Base-by-base conservation (phyloP, 2,888 invertebrate genomes). In the Drosophila imparisetae region DNA sequence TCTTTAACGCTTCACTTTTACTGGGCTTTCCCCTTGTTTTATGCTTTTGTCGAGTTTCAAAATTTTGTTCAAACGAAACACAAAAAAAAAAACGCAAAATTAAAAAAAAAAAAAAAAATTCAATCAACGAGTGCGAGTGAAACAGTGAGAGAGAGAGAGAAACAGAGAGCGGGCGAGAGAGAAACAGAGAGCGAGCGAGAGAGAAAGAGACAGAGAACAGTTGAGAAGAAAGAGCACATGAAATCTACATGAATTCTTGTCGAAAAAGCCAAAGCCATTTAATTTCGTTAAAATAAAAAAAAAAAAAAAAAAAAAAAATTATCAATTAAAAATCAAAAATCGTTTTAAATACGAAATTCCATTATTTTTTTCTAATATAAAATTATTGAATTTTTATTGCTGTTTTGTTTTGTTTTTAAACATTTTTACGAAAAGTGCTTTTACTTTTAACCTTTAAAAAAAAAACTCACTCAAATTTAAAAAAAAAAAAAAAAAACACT, bases 201-300 rank as follows among this genome's bases (percentile, higher is more conserved):
- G 64, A 74, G 58, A 72, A 42, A 68, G 80, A 80, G 68, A 78
- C 59, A 77, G 78, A 82, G 78, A 83, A 86, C 77, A 83, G 79
- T 78, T 77, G 83, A 85, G 78, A 81, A 83, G 79, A 81, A 78
- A 81, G 71, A 89, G 87, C 87, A 89, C 76, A 86, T 79, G 58
- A 75, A 75, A 76, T 63, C 49, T 81, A 75, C 72, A 83, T 81
- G 72, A 84, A 80, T 69, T 72, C 73, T 83, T 71, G 40, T 76
- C 81, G 73, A 78, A 87, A 89, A 90, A 92, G 91, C 92, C 92
- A 92, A 92, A 87, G 91, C 90, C 91, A 92, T 85, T 32, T 18
- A 70, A 80, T 77, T 82, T 82, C 75, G 73, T 78, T 75, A 7
- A 67, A 65, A 49, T 36, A 55, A 71, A 34, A 2, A 4, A n/a